These are phyloP conservation scores for Plebejus anna DNA, from an alignment of 2,888 invertebrate genomes.

Conservation along the genomic window DNA sequence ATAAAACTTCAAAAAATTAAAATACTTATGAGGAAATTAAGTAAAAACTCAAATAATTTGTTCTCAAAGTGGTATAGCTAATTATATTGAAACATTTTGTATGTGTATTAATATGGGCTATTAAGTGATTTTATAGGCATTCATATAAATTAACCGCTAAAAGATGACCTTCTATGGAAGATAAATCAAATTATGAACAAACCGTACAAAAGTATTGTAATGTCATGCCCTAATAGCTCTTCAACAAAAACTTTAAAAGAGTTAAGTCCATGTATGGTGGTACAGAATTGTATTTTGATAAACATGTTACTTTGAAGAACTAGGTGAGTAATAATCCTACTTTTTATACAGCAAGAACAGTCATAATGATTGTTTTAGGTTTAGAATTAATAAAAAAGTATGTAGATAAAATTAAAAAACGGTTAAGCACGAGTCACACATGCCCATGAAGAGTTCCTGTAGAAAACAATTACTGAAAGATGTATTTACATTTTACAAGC, in stretches of 20 bases:
- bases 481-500: too few relatives aligned
- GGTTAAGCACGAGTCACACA: too few relatives aligned
- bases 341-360: neutral
- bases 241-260: constrained; percentile 26
- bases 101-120: constrained; percentile 18
- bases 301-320: neutral
- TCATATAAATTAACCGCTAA: constrained; percentile 19
- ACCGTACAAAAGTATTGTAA: constrained; percentile 24
- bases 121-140: constrained; percentile 26
- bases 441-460: too few relatives aligned
- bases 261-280: constrained; percentile 25
- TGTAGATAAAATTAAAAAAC: too few relatives aligned
- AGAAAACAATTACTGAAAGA: too few relatives aligned
- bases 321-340: constrained; percentile 8
- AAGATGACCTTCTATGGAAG: constrained; percentile 13
- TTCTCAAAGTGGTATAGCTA: constrained; percentile 3
- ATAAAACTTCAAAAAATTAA: neutral
- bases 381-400: neutral
- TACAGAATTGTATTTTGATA: constrained; percentile 28
- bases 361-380: neutral
- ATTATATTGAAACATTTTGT: constrained; percentile 15
- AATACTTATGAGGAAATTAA: neutral
- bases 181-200: constrained; percentile 26
- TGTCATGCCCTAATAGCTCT: constrained; percentile 29
- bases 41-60: neutral